Evolutionary conservation across 1,140 invertebrate genomes (phyloP).

Genomic region (Lordiphosa stackelbergi): DNA sequence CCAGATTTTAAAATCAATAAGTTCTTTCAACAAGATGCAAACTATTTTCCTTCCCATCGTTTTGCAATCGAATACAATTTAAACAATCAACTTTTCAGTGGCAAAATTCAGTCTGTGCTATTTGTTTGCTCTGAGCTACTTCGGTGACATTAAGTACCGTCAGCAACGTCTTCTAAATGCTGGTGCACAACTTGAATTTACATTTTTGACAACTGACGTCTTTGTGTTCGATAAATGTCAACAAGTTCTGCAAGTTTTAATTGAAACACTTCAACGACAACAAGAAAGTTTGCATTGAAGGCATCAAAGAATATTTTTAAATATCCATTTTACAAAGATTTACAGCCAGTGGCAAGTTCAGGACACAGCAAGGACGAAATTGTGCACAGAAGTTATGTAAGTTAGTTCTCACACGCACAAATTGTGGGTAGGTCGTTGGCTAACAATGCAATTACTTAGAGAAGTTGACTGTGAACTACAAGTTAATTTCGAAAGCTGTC

Average conservation of each 20-base stretch:
- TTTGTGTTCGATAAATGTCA: constrained; percentile 68
- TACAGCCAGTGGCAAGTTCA: constrained; percentile 37
- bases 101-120: no score
- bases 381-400: constrained; percentile 42
- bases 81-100: no score
- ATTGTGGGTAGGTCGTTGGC: constrained; percentile 41
- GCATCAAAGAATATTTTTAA: constrained; percentile 36
- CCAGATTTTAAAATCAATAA: no score
- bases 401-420: constrained; percentile 44
- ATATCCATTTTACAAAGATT: constrained; percentile 43
- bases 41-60: no score
- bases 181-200: background rate
- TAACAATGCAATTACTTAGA: constrained; percentile 62
- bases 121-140: no score
- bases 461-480: constrained; percentile 37
- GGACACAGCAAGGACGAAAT: constrained; percentile 54
- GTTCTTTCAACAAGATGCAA: no score
- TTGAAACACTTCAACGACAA: constrained; percentile 61
- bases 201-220: constrained; percentile 29
- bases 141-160: no score
- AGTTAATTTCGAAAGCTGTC: constrained; percentile 40
- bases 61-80: no score
- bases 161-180: background rate
- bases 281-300: constrained; percentile 36
- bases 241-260: constrained; percentile 71